Evolutionary conservation across 2,888 invertebrate genomes (phyloP), one percentile per base, ranked within the genome.

Genomic region (Osedax fenrisi): DNA sequence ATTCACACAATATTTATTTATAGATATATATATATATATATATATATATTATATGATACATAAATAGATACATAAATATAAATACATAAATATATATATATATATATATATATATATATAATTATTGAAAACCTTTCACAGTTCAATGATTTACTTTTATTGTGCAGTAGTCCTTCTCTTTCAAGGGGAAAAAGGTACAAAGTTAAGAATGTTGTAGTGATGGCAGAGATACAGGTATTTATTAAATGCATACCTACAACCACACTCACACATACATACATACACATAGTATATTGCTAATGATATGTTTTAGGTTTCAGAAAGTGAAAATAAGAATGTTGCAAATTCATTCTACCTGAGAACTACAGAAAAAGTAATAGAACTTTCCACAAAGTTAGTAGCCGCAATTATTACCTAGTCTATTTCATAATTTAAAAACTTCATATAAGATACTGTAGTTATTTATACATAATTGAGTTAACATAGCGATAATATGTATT

Each of bases 141-240:
- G 75, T 75, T 75, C 62, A 41, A 41, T 41, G 41, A 41, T 17
- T 41, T 41, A 41, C 17, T 75, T 25, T 26, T 75, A 22, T 41
- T 75, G 5, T 75, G 75, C 27, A 56, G 66, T 21, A 27, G 25
- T 10, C 73, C 27, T n/a, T 25, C 27, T 25, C 68, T 68, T 26
- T 22, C 25, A 10, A 22, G 26, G 26, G 68, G 68, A 22, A 68
- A 68, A 27, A 25, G 68, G 27, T 68, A 68, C n/a, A 68, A 68
- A 26, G 68, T 68, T 1, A 17, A 27, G n/a, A 27, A 68, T 26
- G 68, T 68, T 68, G 68, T 68, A 22, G 27, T 25, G 25, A 25
- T 68, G 17, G 68, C 68, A 21, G 68, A 68, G 27, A 68, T 26
- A 24, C 68, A 68, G 68, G 68, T 68, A 26, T 68, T 10, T 26